These are phyloP conservation scores for Chloromyia formosa DNA, from an alignment of 2,888 invertebrate genomes.

Conservation along the genomic window DNA sequence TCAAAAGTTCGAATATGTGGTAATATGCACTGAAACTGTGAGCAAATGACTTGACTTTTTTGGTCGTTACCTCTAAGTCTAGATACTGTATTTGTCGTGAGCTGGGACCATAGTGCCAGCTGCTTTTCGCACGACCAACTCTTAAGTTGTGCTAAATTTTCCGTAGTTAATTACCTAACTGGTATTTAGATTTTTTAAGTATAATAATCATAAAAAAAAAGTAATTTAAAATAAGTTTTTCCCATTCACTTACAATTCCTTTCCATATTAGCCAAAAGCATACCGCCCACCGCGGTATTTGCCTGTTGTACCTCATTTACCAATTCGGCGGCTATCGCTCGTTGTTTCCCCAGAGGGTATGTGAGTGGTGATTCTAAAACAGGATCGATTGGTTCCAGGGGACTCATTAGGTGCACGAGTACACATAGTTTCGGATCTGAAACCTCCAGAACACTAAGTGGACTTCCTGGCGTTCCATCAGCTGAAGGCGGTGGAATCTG, in stretches of 20 bases:
- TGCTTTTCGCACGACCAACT: too few species aligned
- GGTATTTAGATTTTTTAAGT: too few species aligned
- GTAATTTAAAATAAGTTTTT: too few species aligned
- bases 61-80: too few species aligned
- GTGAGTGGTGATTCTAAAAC: slow-evolving; percentile 84
- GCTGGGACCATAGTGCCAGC: too few species aligned
- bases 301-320: slow-evolving; percentile 75
- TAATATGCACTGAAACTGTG: too few species aligned
- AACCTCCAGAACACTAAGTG: slow-evolving; percentile 80
- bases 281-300: slow-evolving; percentile 80
- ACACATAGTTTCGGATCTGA: slow-evolving; percentile 91
- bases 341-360: slow-evolving; percentile 81
- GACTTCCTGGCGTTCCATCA: slow-evolving; percentile 65
- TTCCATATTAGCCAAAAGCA: slow-evolving; percentile 91
- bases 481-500: slow-evolving; percentile 73
- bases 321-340: slow-evolving; percentile 79
- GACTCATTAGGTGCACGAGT: slow-evolving; percentile 89
- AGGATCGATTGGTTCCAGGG: slow-evolving; percentile 85
- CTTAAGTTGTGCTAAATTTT: too few species aligned
- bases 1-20: too few species aligned
- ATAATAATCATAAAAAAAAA: too few species aligned
- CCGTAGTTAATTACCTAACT: too few species aligned
- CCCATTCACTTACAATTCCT: slow-evolving; percentile 74
- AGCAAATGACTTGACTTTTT: too few species aligned
- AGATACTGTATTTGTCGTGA: too few species aligned